A percentile compares a stretch with the other conserved stretches of the same genome.
phyloP scores from a whole-genome alignment of 2,888 invertebrate genomes.

The Drosophila macrospina region DNA sequence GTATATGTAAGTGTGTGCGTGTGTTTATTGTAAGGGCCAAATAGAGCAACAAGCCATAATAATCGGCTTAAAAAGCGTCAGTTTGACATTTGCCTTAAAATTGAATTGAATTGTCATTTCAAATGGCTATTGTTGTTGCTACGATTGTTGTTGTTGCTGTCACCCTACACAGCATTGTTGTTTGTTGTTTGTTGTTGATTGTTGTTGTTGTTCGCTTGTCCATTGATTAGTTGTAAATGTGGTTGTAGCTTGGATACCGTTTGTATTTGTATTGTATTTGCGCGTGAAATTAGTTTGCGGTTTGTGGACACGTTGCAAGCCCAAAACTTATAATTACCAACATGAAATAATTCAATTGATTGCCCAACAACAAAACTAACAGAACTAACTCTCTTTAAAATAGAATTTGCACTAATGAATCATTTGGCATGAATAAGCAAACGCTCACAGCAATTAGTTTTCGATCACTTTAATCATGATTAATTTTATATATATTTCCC shows the following conservation, averaged over 20 bases:
- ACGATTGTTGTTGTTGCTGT: conserved; percentile 19
- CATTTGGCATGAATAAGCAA: neutral
- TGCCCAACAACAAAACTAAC: conserved; percentile 32
- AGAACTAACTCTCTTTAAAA: too few relatives aligned
- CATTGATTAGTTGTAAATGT: conserved; percentile 61
- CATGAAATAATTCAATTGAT: conserved; percentile 54
- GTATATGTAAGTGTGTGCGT: neutral
- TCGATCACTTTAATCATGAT: conserved; percentile 15
- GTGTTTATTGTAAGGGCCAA: neutral
- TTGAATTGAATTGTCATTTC: conserved; percentile 73
- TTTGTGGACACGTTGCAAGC: conserved; percentile 9
- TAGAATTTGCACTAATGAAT: too few relatives aligned
- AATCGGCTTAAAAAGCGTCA: conserved; percentile 71
- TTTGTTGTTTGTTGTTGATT: neutral
- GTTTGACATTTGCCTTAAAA: conserved; percentile 61
- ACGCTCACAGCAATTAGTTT: conserved; percentile 4
- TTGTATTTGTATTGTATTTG: conserved; percentile 50
- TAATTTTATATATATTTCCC: conserved; percentile 9
- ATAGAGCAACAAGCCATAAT: conserved; percentile 54
- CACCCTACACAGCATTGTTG: neutral
- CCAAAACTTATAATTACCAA: conserved; percentile 55
- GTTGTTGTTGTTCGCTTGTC: conserved; percentile 21
- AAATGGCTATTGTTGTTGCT: conserved; percentile 9
- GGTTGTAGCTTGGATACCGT: conserved; percentile 41
- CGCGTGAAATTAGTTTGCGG: conserved; percentile 72